Percentiles rank a stretch among this genome's conserved stretches.
phyloP scores from a whole-genome alignment of 2,888 invertebrate species.

The Netelia inedita region DNA sequence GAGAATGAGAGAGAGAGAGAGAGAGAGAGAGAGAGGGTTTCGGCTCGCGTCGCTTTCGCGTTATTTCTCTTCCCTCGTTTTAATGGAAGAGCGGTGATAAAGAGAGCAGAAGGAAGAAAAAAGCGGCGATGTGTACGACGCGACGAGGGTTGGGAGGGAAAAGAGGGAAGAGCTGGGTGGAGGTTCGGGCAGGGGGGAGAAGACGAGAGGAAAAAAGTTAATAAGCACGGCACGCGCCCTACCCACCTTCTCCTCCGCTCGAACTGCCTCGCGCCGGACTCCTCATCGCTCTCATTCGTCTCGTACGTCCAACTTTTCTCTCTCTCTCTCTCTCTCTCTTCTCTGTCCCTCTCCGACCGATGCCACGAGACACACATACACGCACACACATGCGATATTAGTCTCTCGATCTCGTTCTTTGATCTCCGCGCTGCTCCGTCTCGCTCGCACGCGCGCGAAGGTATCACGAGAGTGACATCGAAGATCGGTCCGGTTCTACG shows the following conservation, averaged over 20 bases:
- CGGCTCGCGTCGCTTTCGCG: conserved; percentile 62
- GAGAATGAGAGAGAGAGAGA: background rate
- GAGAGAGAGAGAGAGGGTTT: background rate
- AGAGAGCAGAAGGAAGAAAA: conserved; percentile 74
- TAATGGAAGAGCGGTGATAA: conserved; percentile 68
- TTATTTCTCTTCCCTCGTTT: conserved; percentile 65
- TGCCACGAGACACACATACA: conserved; percentile 58
- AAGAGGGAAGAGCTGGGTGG: conserved; percentile 63
- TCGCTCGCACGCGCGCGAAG: conserved; percentile 29
- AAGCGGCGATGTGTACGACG: conserved; percentile 59
- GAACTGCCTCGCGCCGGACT: conserved; percentile 61
- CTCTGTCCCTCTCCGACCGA: conserved; percentile 48
- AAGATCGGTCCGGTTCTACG: conserved; percentile 71
- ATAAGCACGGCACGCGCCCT: conserved; percentile 80
- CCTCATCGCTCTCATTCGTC: conserved; percentile 63
- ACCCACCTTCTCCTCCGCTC: conserved; percentile 64
- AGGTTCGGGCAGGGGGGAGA: conserved; percentile 50
- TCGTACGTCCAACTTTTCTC: conserved; percentile 51
- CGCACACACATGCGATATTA: conserved; percentile 34
- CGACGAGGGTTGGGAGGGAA: conserved; percentile 55
- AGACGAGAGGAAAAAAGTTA: conserved; percentile 75
- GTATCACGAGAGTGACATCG: conserved; percentile 72
- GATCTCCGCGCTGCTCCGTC: conserved; percentile 49
- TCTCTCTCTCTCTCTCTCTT: conserved; percentile 44
- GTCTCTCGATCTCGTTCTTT: conserved; percentile 63